Percentiles rank a stretch among this genome's conserved stretches.
Evolutionary conservation across 2,113 vertebrate genomes (phyloP).

Genomic region (Poeciliopsis prolifica): DNA sequence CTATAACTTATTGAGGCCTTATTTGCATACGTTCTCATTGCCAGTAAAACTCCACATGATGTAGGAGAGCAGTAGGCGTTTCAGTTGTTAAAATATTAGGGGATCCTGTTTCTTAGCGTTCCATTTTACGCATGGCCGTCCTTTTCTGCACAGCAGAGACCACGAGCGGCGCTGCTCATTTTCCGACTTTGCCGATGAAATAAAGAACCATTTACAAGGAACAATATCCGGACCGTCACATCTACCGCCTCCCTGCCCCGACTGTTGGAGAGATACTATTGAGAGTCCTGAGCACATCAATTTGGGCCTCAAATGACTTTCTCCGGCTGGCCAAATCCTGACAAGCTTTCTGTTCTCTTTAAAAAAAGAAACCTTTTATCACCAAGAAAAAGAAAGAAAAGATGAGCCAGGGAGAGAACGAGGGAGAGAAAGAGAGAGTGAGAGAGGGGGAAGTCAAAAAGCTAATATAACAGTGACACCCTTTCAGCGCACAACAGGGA

Average conservation of each 20-base stretch:
- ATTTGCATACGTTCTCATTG: conserved; percentile 63
- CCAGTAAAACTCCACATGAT: conserved; percentile 62
- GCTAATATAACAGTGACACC: conserved; percentile 77
- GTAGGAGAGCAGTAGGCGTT: conserved; percentile 32
- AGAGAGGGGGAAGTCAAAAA: conserved; percentile 67
- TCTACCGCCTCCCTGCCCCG: conserved; percentile 50
- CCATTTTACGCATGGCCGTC: conserved; percentile 67
- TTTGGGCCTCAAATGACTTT: conserved; percentile 77
- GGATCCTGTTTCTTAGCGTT: conserved; percentile 53
- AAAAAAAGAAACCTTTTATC: conserved; percentile 71
- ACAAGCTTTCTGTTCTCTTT: conserved; percentile 76
- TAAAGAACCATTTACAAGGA: conserved; percentile 74
- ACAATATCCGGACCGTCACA: conserved; percentile 64
- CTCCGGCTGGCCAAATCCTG: conserved; percentile 76
- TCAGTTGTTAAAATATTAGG: conserved; percentile 53
- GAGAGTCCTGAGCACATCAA: conserved; percentile 69
- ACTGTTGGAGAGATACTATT: conserved; percentile 71
- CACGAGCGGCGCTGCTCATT: conserved; percentile 47
- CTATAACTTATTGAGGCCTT: conserved; percentile 57
- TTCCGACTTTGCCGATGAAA: conserved; percentile 65
- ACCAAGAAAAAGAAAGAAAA: conserved; percentile 69
- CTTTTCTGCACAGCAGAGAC: conserved; percentile 17
- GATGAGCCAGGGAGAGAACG: conserved; percentile 48
- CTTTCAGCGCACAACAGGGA: conserved; percentile 77
- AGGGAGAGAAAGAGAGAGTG: conserved; percentile 37